phyloP scores from a whole-genome alignment of 2,113 vertebrate genomes.

The Cyanoderma ruficeps region DNA sequence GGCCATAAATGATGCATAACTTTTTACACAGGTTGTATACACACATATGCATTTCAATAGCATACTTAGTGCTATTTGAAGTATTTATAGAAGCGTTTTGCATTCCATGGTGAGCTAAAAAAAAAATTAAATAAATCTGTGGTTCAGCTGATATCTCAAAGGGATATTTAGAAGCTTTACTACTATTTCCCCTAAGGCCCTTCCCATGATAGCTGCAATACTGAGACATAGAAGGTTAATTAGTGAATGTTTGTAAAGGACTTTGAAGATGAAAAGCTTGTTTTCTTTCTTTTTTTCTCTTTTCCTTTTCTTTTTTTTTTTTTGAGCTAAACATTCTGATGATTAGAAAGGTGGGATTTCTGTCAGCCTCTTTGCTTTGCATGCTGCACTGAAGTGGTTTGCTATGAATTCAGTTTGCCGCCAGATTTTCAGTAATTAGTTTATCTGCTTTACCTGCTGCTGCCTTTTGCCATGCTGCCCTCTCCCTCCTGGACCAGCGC shows the following conservation, averaged over 20 bases:
- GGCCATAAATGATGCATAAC: not conserved
- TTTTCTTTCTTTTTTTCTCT: not conserved
- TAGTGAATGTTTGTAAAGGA: not conserved
- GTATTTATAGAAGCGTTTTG: conserved; percentile 45
- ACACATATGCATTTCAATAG: not conserved
- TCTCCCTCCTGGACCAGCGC: not conserved
- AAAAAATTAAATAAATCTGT: not conserved
- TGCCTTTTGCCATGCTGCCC: not conserved
- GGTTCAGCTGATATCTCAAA: not conserved
- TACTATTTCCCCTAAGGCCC: not conserved
- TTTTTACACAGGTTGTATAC: not conserved
- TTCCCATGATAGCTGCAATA: conserved; percentile 1
- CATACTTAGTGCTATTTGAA: not conserved
- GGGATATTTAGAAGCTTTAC: not conserved
- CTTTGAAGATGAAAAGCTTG: conserved; percentile 20
- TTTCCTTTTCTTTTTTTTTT: not conserved
- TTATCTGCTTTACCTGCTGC: not conserved
- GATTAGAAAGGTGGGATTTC: not conserved
- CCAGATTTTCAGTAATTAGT: not conserved
- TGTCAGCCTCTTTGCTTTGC: not conserved
- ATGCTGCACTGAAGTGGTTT: conserved; percentile 5
- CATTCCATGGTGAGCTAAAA: not conserved
- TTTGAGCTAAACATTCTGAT: not conserved
- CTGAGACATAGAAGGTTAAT: not conserved
- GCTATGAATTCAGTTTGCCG: not conserved